Percentiles rank a stretch among this genome's conserved stretches.
Evolutionary conservation across 2,888 invertebrate genomes (phyloP).

Genomic region (Macroteleia sp.): DNA sequence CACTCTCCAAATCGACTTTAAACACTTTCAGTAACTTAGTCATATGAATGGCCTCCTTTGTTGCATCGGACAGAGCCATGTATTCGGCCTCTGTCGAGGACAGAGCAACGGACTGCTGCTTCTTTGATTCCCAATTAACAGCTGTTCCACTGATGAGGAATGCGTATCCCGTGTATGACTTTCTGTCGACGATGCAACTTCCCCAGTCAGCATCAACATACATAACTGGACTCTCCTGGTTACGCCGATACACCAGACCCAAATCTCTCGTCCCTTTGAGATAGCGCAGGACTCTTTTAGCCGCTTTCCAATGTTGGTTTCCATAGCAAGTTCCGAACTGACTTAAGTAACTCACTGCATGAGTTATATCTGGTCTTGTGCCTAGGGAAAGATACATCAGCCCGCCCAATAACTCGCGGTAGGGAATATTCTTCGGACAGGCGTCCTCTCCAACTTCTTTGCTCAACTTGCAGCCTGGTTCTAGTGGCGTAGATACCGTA

Average conservation of each 20-base stretch:
- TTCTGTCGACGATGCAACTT: background rate
- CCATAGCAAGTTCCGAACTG: background rate
- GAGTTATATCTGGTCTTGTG: background rate
- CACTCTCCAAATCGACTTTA: background rate
- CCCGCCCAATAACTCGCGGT: background rate
- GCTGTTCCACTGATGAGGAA: background rate
- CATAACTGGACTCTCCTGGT: background rate
- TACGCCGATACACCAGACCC: background rate
- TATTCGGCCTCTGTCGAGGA: background rate
- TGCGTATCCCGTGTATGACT: background rate
- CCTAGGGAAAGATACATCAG: background rate
- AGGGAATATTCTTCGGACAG: background rate
- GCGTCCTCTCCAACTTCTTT: too few relatives aligned
- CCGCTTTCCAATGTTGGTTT: background rate
- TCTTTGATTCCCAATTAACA: background rate
- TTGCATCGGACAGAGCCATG: background rate
- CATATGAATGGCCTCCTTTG: background rate
- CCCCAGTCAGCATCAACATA: background rate
- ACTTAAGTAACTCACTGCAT: background rate
- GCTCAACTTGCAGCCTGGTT: too few relatives aligned
- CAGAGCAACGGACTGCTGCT: background rate
- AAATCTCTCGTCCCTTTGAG: background rate
- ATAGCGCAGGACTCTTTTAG: background rate
- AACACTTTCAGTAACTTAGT: background rate
- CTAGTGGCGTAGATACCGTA: too few relatives aligned